phyloP scores from a whole-genome alignment of 2,888 invertebrate species.

The Sturmia bella region DNA sequence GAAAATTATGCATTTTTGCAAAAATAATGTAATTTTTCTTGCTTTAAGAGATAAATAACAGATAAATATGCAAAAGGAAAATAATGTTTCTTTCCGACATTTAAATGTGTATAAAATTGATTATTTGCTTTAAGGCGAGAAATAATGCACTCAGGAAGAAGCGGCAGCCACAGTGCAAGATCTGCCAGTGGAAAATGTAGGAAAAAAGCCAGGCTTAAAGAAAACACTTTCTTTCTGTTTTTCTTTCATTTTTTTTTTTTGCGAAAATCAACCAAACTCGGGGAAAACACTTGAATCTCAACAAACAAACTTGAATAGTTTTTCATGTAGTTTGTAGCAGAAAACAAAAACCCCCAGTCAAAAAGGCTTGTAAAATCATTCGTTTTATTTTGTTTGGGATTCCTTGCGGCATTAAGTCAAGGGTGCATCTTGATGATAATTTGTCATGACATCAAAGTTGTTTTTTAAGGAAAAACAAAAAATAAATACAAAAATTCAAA shows the following conservation, averaged over 20 bases:
- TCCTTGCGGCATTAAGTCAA: constrained; percentile 71
- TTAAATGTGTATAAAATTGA: constrained; percentile 68
- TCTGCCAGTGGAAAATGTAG: not conserved
- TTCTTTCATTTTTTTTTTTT: not conserved
- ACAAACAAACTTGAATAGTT: constrained; percentile 45
- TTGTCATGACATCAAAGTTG: constrained; percentile 73
- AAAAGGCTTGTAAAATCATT: constrained; percentile 47
- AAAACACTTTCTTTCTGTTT: constrained; percentile 60
- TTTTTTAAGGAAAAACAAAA: too few species aligned
- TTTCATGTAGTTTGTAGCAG: constrained; percentile 35
- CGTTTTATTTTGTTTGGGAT: constrained; percentile 37
- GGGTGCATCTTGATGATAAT: constrained; percentile 76
- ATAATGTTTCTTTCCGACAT: constrained; percentile 51
- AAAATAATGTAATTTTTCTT: constrained; percentile 65
- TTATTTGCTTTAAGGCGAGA: constrained; percentile 67
- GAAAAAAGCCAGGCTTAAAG: constrained; percentile 4
- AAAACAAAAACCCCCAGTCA: not conserved
- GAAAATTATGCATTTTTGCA: constrained; percentile 65
- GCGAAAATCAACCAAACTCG: constrained; percentile 13
- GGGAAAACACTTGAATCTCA: not conserved
- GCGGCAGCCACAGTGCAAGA: constrained; percentile 41
- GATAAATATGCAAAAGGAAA: constrained; percentile 46
- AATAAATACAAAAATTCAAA: constrained; percentile 34
- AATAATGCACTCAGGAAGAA: constrained; percentile 59
- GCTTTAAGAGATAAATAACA: constrained; percentile 63